These are phyloP conservation scores for Telmatherina bonti DNA, from an alignment of 2,797 vertebrate species.

Conservation along the genomic window DNA sequence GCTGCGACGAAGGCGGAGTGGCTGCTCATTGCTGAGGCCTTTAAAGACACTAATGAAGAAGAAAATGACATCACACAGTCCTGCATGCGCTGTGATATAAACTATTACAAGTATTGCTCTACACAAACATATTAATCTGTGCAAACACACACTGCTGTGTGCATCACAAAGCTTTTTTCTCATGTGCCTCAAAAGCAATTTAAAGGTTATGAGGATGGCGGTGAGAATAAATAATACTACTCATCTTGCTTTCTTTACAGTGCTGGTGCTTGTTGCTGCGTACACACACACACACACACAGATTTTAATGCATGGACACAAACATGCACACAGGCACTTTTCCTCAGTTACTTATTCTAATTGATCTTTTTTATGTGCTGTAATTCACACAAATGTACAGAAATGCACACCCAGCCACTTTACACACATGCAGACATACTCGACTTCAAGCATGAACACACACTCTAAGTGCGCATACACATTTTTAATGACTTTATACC, in stretches of 20 bases:
- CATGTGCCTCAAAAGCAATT: slow-evolving; percentile 31
- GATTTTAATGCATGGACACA: not conserved
- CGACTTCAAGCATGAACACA: no score
- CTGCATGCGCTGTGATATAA: slow-evolving; percentile 12
- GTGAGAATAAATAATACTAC: slow-evolving; percentile 20
- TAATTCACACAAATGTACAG: no score
- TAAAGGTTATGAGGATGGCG: slow-evolving; percentile 30
- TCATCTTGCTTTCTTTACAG: slow-evolving; percentile 31
- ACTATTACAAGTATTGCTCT: slow-evolving; percentile 32
- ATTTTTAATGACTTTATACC: no score
- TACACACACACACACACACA: slow-evolving; percentile 4
- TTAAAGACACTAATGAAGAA: slow-evolving; percentile 51
- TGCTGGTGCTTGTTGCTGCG: not conserved
- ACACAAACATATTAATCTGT: slow-evolving; percentile 5
- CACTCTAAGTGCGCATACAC: no score
- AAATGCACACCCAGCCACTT: slow-evolving; percentile 7
- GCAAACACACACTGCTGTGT: not conserved
- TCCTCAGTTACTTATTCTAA: no score
- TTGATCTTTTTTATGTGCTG: no score
- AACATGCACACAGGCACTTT: no score
- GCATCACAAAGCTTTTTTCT: not conserved
- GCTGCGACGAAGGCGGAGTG: slow-evolving; percentile 45
- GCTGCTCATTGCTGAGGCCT: slow-evolving; percentile 15
- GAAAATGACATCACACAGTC: slow-evolving; percentile 51
- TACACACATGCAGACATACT: no score